Percentiles rank a stretch among this genome's conserved stretches.
These are phyloP conservation scores for Lamellibrachia satsuma DNA, from an alignment of 2,888 invertebrate species.

Conservation along the genomic window DNA sequence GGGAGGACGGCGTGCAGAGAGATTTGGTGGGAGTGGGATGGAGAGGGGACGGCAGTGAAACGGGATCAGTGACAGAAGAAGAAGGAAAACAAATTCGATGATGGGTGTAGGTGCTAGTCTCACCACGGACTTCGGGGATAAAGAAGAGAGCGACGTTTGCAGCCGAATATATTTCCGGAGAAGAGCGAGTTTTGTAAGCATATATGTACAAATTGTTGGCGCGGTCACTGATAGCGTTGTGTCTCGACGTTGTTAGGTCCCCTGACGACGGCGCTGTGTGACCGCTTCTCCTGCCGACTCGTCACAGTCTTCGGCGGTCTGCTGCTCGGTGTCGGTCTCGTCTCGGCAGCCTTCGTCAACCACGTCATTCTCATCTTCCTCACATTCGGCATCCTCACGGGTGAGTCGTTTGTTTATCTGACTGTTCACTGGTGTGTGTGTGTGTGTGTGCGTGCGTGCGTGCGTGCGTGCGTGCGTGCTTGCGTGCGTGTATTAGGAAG, in stretches of 20 bases:
- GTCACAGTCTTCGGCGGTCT: slow-evolving; percentile 29
- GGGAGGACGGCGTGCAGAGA: too few relatives aligned
- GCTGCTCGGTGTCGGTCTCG: slow-evolving; percentile 25
- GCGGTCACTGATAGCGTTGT: neutral
- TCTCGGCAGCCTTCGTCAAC: slow-evolving; percentile 29
- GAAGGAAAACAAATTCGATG: too few relatives aligned
- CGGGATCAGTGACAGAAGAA: too few relatives aligned
- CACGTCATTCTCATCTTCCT: slow-evolving; percentile 34
- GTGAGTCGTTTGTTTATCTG: neutral
- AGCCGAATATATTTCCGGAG: too few relatives aligned
- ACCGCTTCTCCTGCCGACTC: slow-evolving; percentile 28
- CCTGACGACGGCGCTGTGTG: slow-evolving; percentile 27
- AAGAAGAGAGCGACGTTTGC: too few relatives aligned
- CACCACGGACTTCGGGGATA: too few relatives aligned
- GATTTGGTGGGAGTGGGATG: too few relatives aligned
- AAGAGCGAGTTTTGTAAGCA: too few relatives aligned
- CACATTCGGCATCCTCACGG: slow-evolving; percentile 33
- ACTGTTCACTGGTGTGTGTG: neutral
- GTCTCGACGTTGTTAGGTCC: slow-evolving; percentile 25
- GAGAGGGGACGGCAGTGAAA: too few relatives aligned
- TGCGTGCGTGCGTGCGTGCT: neutral
- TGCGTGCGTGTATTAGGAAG: neutral
- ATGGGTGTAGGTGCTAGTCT: too few relatives aligned
- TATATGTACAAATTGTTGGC: too few relatives aligned
- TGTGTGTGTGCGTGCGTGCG: neutral